Percentiles rank a stretch among this genome's conserved stretches.
phyloP scores from a whole-genome alignment of 2,797 vertebrate species.

The Clarias platycephalus region DNA sequence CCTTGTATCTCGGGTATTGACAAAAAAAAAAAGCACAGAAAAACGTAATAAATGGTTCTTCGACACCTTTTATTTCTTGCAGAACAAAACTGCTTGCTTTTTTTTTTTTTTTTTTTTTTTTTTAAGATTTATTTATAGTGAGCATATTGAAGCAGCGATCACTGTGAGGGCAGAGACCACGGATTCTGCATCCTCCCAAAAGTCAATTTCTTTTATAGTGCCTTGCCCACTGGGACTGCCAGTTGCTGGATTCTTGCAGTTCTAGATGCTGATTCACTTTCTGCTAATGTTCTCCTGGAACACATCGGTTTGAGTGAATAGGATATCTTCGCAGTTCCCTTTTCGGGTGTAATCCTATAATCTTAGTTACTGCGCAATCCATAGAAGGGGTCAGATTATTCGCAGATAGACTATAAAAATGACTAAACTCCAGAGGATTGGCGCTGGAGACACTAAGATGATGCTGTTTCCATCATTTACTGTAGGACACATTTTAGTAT shows the following conservation, averaged over 20 bases:
- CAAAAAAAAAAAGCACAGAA: no score
- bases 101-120: constrained; percentile 8
- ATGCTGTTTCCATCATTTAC: no score
- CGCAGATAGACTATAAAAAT: not conserved
- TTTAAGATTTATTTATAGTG: constrained; percentile 10
- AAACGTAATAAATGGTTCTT: not conserved
- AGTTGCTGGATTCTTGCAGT: constrained; percentile 5
- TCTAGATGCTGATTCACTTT: not conserved
- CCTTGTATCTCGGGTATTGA: not conserved
- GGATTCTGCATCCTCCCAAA: constrained; percentile 14
- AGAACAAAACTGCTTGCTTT: not conserved
- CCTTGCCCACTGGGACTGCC: not conserved
- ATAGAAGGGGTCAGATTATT: constrained; percentile 12
- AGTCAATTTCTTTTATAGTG: constrained; percentile 24
- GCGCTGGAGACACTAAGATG: not conserved
- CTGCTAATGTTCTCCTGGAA: not conserved
- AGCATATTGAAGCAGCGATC: not conserved
- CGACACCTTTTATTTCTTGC: not conserved
- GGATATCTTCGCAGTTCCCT: not conserved
- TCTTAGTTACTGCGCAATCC: not conserved
- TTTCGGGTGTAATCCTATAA: not conserved
- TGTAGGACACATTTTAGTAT: not conserved
- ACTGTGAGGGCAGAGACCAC: not conserved
- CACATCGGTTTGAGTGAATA: not conserved
- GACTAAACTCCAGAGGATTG: not conserved